Evolutionary conservation across 2,888 invertebrate genomes (phyloP).

Genomic region (Pegoplata infirma): DNA sequence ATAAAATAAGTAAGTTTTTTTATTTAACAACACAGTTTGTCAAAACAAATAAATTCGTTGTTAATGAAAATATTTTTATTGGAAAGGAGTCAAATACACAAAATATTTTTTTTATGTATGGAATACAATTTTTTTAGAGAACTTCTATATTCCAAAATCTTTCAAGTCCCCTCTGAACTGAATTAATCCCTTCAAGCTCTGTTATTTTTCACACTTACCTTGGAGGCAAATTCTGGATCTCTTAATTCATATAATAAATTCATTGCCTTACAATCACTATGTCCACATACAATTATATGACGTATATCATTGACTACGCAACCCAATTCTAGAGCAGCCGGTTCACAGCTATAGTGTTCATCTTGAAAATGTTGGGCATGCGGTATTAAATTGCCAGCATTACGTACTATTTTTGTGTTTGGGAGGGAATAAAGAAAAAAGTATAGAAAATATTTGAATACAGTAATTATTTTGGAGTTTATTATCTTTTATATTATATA

Average conservation of each 20-base stretch:
- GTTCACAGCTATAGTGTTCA: conserved; percentile 94
- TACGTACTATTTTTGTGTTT: conserved; percentile 91
- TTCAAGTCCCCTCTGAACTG: too few relatives aligned
- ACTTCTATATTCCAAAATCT: too few relatives aligned
- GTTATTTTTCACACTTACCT: conserved; percentile 77
- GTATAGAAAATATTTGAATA: conserved; percentile 17
- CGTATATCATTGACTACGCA: conserved; percentile 94
- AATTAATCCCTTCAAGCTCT: not conserved
- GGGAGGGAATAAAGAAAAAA: not conserved
- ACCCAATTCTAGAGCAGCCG: conserved; percentile 96
- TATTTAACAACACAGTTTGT: too few relatives aligned
- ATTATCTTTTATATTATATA: not conserved
- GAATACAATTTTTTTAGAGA: too few relatives aligned
- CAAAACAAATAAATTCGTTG: too few relatives aligned
- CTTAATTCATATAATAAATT: conserved; percentile 91
- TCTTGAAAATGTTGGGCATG: conserved; percentile 92
- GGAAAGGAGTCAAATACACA: too few relatives aligned
- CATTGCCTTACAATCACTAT: conserved; percentile 99
- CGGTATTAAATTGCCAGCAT: conserved; percentile 97
- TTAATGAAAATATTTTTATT: too few relatives aligned
- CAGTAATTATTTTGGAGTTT: not conserved
- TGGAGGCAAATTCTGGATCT: conserved; percentile 86
- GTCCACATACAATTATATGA: conserved; percentile 97
- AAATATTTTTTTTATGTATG: too few relatives aligned
- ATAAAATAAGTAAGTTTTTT: too few relatives aligned